Evolutionary conservation across 2,888 invertebrate genomes (phyloP), one percentile per base, ranked within the genome.

Genomic region (Acleris holmiana): DNA sequence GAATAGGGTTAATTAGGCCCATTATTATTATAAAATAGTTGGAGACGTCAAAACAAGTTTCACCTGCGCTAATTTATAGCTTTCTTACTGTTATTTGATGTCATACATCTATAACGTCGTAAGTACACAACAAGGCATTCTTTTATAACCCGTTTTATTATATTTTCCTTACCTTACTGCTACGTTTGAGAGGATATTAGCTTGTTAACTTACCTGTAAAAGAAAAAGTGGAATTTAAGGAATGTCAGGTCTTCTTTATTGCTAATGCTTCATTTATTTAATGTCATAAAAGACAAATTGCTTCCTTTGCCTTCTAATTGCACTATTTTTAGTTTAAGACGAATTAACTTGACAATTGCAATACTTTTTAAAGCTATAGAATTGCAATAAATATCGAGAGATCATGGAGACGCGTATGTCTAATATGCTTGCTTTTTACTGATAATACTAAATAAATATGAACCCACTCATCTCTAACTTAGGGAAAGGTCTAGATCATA

Each of bases 141-240:
- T 7, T 15, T 48, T 2, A 35, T 25, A 51, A 17, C 17, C 4
- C 35, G n/a, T 47, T 60, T 49, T n/a, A 44, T 7, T 17, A 2
- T 44, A n/a, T 17, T 54, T 50, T 55, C 68, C 67, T 68, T 66
- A 69, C 69, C 69, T 63, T 59, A 58, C 41, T 48, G 54, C 54
- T 50, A 63, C 25, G 40, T 53, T 47, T 17, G 59, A 66, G 63
- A 65, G 61, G 60, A 60, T 66, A 64, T 61, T 65, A 54, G 62
- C 64, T 56, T 61, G 61, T 66, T 63, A 66, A 76, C 76, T 78
- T 76, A 76, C 76, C 71, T 76, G 76, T 41, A 72, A 75, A 73
- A 75, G 70, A 69, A 71, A 56, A 68, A 67, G 47, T 40, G 47
- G 57, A 58, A 63, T 63, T 58, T 64, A 19, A 58, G 44, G 8